Base-by-base conservation (phyloP, 1,140 invertebrate species). In the Araneus ventricosus region DNA sequence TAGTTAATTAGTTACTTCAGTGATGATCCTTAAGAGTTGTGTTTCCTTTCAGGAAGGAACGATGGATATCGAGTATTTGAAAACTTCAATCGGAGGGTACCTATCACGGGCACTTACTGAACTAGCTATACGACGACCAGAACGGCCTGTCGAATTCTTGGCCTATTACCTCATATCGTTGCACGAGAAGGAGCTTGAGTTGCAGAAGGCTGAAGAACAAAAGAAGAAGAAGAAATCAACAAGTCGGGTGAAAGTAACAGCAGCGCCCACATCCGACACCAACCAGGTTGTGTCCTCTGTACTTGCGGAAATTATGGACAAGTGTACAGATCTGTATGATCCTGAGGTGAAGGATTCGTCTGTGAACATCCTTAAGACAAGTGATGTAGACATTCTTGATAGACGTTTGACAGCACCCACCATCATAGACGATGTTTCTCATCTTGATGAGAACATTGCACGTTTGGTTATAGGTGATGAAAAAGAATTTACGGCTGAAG, bases 31-130 rank as follows among this genome's bases (percentile, higher is more conserved):
- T n/a, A 22, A 61, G 59, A 24, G 59, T 61, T n/a, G 20, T n/a
- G 14, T 30, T 5, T 30, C 5, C 59, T 61, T 61, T 61, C 24
- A n/a, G 24, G 24, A 1, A n/a, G 0, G 20, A 61, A 24, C 22
- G 5, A 91, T 92, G 59, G 39, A 92, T 70, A 84, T 70, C 10
- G 79, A 92, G 0, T 92, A 92, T 34, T 52, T 92, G n/a, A 92
- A 92, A 30, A 85, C 7, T 20, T 17, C 57, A 1, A 59, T 92
- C 20, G 90, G 90, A 4, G 57, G 30, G 1, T 34, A 92, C 7
- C 59, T 92, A 3, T 27, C 37, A 14, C 41, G 30, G 17, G 90
- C 79, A 14, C 37, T 92, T 24, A 45, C 34, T 0, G 82, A 92
- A 22, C 6, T 92, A 10, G 80, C 80, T 2, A 85, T 67, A 30